Conservation (phyloP, 2,888 invertebrate genomes). For the Sphaerophoria taeniata region DNA sequence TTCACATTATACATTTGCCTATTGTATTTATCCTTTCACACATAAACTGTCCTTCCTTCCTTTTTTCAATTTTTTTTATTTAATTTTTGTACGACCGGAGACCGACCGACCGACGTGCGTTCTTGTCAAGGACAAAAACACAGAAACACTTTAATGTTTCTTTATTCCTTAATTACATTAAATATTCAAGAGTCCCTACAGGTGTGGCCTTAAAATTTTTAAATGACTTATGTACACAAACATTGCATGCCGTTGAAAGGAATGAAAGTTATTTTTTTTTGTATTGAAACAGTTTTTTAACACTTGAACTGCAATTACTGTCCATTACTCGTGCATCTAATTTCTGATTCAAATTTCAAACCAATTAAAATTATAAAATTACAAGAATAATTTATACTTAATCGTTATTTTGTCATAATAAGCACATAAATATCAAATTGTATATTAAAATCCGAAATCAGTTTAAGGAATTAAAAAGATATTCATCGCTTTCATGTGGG, state of each 20-base stretch:
- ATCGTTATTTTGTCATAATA: neutral
- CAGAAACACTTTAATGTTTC: constrained; percentile 32
- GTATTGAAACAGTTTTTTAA: neutral
- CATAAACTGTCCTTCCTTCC: neutral
- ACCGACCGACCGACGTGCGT: constrained; percentile 5
- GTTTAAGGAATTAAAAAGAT: too few species aligned
- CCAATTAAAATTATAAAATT: constrained; percentile 1
- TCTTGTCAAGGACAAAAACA: constrained; percentile 5
- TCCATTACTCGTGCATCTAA: neutral
- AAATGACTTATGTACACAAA: constrained; percentile 6
- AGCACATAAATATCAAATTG: too few species aligned
- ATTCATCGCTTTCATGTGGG: too few species aligned
- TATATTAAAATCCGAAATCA: too few species aligned
- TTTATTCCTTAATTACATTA: constrained; percentile 59
- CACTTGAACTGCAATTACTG: constrained; percentile 8
- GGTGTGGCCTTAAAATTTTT: constrained; percentile 43
- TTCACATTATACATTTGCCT: too few species aligned
- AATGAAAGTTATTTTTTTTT: neutral
- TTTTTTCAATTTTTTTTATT: too few species aligned
- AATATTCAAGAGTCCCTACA: constrained; percentile 42
- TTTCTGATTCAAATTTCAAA: neutral
- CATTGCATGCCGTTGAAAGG: constrained; percentile 27
- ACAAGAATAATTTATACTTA: neutral
- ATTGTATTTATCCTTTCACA: too few species aligned
- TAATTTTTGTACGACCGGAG: neutral